Base-by-base conservation (phyloP, 2,888 invertebrate species). In the Trichopoda pennipes region DNA sequence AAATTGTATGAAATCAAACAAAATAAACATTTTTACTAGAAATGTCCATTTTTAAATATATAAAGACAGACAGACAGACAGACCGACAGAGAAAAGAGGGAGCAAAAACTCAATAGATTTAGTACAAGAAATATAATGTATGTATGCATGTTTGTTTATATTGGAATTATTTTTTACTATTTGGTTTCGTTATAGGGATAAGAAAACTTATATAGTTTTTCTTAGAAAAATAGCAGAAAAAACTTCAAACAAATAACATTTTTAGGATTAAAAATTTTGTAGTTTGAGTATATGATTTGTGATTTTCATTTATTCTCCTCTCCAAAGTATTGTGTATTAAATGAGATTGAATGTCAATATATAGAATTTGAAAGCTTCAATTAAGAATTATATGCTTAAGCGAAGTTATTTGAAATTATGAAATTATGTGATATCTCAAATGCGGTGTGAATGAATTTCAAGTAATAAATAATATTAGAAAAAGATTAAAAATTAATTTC, bases 1-100 rank as follows among this genome's bases (percentile, higher is more conserved):
- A 47, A 63, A 28, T 2, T 28, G 28, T 8, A 9, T 4, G 42
- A 2, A 3, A 6, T 44, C 7, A 3, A n/a, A n/a, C n/a, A 3
- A n/a, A 44, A n/a, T 19, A 49, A 61, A 51, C 38, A 38, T 51
- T 69, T 69, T 28, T 32, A 49, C 56, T 32, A 16, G 16, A 56
- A 16, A 21, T 56, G 19, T 69, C 44, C 16, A 19, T 49, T 35
- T 17, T 17, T 10, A 10, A 17, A 51, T 17, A 66, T 21, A 49
- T 32, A 21, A 69, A 44, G 1, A 9, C 10, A 47, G 47, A 42
- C 2, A 17, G 14, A 21, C 1, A 0, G 2, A 44, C 3, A 44
- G 14, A 44, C 3, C 1, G 38, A 1, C 12, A 2, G 17, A 44
- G 42, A 55, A 16, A 3, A 44, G 2, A 44, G 8, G 12, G 38